phyloP scores from a whole-genome alignment of 1,140 invertebrate genomes.

The Sminthurinus signatus region DNA sequence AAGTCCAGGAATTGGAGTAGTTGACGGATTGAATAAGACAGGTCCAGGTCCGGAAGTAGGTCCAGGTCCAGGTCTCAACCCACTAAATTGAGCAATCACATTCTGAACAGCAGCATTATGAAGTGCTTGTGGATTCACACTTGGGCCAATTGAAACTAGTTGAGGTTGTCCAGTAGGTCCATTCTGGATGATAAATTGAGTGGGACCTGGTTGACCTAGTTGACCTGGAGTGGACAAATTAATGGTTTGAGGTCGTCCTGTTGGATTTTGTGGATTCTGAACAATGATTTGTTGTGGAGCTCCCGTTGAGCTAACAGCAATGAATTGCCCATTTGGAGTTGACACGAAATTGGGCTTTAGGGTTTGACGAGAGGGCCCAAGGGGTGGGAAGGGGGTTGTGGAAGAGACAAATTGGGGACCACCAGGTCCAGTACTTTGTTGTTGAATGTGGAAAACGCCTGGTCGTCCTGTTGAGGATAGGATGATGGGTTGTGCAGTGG shows the following conservation, averaged over 20 bases:
- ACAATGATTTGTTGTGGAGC: background rate
- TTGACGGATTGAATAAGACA: background rate
- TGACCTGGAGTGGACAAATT: constrained; percentile 9
- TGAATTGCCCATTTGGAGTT: background rate
- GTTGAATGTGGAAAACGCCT: constrained; percentile 9
- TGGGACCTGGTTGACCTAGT: background rate
- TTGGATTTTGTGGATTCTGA: background rate
- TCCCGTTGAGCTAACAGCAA: background rate
- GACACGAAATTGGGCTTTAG: constrained; percentile 5
- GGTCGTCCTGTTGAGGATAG: constrained; percentile 20
- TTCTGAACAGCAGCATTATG: constrained; percentile 30
- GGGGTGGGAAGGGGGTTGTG: constrained; percentile 15
- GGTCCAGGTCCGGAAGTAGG: too few relatives aligned
- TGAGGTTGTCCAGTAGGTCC: constrained; percentile 24
- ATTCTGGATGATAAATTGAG: constrained; percentile 21
- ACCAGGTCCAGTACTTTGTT: background rate
- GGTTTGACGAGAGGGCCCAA: too few relatives aligned
- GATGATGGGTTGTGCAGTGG: constrained; percentile 6
- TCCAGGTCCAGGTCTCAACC: background rate
- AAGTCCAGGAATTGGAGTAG: too few relatives aligned
- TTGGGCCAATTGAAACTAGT: constrained; percentile 13
- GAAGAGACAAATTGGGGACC: constrained; percentile 8
- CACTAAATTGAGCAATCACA: constrained; percentile 23
- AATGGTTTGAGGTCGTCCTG: constrained; percentile 4
- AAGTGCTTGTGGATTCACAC: constrained; percentile 1